Percentiles rank a stretch among this genome's conserved stretches.
phyloP scores from a whole-genome alignment of 1,140 invertebrate species.

The Chlorops oryzae region DNA sequence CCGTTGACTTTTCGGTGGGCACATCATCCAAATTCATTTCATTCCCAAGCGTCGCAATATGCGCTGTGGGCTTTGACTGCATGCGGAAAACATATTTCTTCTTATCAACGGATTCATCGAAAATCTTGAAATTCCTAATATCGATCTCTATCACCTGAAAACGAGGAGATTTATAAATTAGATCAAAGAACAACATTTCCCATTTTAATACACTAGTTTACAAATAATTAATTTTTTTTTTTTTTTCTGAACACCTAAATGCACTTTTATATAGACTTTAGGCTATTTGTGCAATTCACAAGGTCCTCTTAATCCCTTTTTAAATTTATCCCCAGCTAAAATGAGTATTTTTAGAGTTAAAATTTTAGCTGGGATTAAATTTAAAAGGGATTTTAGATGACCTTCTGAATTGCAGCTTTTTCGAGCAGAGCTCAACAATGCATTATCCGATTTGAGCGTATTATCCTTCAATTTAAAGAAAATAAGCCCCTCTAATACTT shows the following conservation, averaged over 20 bases:
- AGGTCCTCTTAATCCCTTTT: no score
- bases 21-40: conserved; percentile 39
- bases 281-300: no score
- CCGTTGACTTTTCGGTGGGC: conserved; percentile 27
- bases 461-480: no score
- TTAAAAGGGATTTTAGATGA: no score
- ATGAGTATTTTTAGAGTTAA: no score
- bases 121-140: conserved; percentile 46
- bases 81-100: conserved; percentile 45
- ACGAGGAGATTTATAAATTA: not conserved
- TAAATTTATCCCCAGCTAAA: no score
- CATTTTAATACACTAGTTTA: not conserved
- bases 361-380: no score
- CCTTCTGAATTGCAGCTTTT: no score
- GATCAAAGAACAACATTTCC: not conserved
- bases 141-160: conserved; percentile 43
- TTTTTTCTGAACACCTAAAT: no score
- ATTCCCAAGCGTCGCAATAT: conserved; percentile 36
- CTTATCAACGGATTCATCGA: conserved; percentile 42
- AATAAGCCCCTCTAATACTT: no score
- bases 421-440: no score
- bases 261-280: not conserved
- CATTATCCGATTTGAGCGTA: no score
- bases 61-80: conserved; percentile 40
- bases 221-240: not conserved